Conservation (phyloP, 2,113 vertebrate genomes). For the Sinocyclocheilus maitianheensis region DNA sequence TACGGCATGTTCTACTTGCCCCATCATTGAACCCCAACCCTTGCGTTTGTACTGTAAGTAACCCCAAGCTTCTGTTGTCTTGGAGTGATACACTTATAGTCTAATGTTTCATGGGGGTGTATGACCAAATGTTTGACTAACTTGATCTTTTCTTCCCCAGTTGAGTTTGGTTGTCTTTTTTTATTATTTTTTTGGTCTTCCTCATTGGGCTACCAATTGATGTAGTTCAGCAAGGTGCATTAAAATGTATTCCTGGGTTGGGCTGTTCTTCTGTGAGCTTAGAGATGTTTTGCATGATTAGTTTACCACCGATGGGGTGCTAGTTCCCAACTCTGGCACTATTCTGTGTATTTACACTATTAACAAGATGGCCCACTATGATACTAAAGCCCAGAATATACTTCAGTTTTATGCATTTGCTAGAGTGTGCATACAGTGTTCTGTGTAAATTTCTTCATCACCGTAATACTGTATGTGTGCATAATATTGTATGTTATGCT, state of each 20-base stretch:
- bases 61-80: constrained; percentile 59
- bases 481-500: not conserved
- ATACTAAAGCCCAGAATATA: not conserved
- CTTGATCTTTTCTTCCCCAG: constrained; percentile 31
- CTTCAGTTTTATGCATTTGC: not conserved
- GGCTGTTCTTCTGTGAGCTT: not conserved
- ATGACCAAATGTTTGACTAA: constrained; percentile 43
- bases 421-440: not conserved
- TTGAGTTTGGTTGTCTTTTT: not conserved
- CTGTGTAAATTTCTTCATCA: not conserved
- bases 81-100: constrained; percentile 51
- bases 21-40: constrained; percentile 27
- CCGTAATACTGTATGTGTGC: not conserved
- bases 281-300: not conserved
- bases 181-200: not conserved
- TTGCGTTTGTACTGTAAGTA: constrained; percentile 54
- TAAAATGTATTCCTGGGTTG: not conserved
- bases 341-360: not conserved
- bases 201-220: not conserved
- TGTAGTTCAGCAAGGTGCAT: not conserved
- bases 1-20: constrained; percentile 36
- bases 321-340: not conserved
- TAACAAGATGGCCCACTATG: not conserved
- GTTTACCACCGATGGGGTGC: not conserved
- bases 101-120: constrained; percentile 27